These are phyloP conservation scores for Propsilocerus akamusi DNA, from an alignment of 1,140 invertebrate species.

Conservation along the genomic window DNA sequence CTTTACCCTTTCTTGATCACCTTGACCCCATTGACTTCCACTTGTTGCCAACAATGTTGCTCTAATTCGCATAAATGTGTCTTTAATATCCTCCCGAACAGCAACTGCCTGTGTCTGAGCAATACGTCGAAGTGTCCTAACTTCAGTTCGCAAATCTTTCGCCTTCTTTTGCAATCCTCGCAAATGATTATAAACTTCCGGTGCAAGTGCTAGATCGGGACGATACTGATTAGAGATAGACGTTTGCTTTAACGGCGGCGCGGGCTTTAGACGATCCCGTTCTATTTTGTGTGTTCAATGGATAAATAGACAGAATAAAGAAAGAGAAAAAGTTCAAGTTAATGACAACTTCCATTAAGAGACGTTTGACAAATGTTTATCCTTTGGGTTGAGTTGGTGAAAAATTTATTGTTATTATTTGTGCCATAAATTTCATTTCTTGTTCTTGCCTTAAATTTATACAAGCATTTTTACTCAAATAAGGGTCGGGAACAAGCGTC, in stretches of 20 bases:
- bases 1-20: slow-evolving; percentile 20
- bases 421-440: not conserved
- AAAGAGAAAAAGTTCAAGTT: not conserved
- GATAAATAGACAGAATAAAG: slow-evolving; percentile 11
- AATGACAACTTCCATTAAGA: slow-evolving; percentile 2
- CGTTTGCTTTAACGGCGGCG: slow-evolving; percentile 61
- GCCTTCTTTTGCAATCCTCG: slow-evolving; percentile 72
- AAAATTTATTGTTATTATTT: not conserved
- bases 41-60: slow-evolving; percentile 43
- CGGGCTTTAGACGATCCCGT: slow-evolving; percentile 62
- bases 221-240: slow-evolving; percentile 27
- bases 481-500: too few species aligned
- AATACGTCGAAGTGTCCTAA: slow-evolving; percentile 64
- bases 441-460: too few species aligned
- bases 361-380: not conserved
- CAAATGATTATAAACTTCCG: slow-evolving; percentile 74
- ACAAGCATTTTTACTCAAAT: too few species aligned
- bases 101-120: slow-evolving; percentile 80
- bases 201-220: slow-evolving; percentile 43
- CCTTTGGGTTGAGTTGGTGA: not conserved
- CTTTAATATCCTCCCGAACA: slow-evolving; percentile 76
- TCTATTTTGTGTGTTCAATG: slow-evolving; percentile 29
- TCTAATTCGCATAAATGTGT: slow-evolving; percentile 70
- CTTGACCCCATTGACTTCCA: slow-evolving; percentile 33
- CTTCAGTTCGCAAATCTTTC: slow-evolving; percentile 73